Conservation (phyloP, 1,140 invertebrate species). For the Gryllus bimaculatus region DNA sequence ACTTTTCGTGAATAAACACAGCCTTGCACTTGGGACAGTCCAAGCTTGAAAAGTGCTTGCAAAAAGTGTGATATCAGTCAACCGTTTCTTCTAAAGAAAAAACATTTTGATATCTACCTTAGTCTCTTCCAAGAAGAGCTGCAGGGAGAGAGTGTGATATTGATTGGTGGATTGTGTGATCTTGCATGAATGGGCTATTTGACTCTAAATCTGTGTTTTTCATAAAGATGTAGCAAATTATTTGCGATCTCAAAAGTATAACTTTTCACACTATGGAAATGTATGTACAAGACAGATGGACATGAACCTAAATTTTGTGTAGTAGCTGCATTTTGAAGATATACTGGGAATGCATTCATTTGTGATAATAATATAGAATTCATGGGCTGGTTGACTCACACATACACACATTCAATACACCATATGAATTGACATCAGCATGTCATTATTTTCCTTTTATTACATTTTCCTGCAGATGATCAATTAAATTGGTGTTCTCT, state of each 20-base stretch:
- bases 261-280: slow-evolving; percentile 5
- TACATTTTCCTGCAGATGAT: neutral
- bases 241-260: slow-evolving; percentile 5
- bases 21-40: neutral
- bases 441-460: neutral
- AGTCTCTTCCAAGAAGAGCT: slow-evolving; percentile 3
- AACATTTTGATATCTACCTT: slow-evolving; percentile 5
- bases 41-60: neutral
- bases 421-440: neutral
- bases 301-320: neutral
- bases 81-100: neutral
- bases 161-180: neutral
- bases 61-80: slow-evolving; percentile 5
- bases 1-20: neutral
- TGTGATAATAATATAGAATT: slow-evolving; percentile 1
- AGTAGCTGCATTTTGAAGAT: slow-evolving; percentile 1
- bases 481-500: neutral
- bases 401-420: neutral
- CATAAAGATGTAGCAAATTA: slow-evolving; percentile 5
- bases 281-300: neutral
- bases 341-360: slow-evolving; percentile 4
- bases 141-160: neutral
- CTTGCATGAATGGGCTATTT: neutral
- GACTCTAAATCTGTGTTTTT: slow-evolving; percentile 5
- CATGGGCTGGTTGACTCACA: neutral